phyloP scores from a whole-genome alignment of 2,888 invertebrate genomes.

The Oxystoma pomonae region DNA sequence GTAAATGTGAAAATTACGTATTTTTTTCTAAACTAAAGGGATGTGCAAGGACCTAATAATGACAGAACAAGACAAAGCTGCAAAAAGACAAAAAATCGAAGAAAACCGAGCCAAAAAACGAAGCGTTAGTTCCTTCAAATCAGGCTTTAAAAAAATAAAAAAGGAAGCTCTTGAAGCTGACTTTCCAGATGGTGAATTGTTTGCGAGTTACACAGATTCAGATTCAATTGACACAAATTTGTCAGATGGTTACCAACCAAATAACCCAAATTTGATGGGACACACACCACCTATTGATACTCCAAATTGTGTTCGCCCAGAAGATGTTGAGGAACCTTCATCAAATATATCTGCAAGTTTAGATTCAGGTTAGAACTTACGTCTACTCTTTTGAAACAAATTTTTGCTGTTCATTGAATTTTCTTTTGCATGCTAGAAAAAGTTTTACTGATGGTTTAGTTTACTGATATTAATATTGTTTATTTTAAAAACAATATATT shows the following conservation, averaged over 20 bases:
- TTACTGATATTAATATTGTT: too few relatives aligned
- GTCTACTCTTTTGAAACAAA: too few relatives aligned
- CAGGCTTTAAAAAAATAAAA: conserved; percentile 54
- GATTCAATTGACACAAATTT: conserved; percentile 30
- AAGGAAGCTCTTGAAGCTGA: conserved; percentile 43
- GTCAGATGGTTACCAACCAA: conserved; percentile 33
- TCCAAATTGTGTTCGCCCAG: too few relatives aligned
- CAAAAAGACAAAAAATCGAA: conserved; percentile 83
- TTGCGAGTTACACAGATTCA: conserved; percentile 27
- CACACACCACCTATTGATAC: background rate
- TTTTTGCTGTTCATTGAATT: too few relatives aligned
- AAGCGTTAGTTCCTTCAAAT: conserved; percentile 44
- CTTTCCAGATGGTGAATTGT: conserved; percentile 28
- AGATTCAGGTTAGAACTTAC: too few relatives aligned
- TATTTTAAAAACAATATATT: too few relatives aligned
- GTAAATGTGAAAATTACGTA: too few relatives aligned
- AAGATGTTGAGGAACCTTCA: too few relatives aligned
- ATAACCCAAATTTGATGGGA: conserved; percentile 20
- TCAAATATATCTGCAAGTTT: too few relatives aligned
- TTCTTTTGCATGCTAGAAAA: too few relatives aligned
- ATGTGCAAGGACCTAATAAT: conserved; percentile 98
- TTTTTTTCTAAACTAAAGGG: too few relatives aligned
- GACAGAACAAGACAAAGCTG: conserved; percentile 89
- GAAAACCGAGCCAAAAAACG: conserved; percentile 73
- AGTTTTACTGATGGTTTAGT: too few relatives aligned